Evolutionary conservation across 2,888 invertebrate genomes (phyloP).

Genomic region (Callimorpha dominula): DNA sequence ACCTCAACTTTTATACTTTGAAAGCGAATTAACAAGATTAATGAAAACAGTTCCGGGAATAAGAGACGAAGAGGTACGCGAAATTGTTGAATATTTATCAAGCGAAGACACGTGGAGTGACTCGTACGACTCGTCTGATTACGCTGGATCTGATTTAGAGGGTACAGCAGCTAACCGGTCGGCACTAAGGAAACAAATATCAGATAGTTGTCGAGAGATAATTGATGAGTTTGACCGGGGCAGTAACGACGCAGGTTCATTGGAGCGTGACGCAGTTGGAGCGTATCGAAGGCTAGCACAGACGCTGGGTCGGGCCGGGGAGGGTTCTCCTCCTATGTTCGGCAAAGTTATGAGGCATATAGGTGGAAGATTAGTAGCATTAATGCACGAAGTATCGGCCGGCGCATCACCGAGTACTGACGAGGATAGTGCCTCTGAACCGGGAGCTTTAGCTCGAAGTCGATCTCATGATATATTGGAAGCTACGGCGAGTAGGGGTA

Average conservation of each 20-base stretch:
- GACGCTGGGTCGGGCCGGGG: conserved; percentile 91
- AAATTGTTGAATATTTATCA: conserved; percentile 96
- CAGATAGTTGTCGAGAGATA: conserved; percentile 95
- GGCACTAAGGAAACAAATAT: conserved; percentile 93
- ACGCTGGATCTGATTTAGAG: conserved; percentile 95
- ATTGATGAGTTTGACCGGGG: conserved; percentile 94
- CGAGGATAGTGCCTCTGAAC: conserved; percentile 91
- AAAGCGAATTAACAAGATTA: conserved; percentile 94
- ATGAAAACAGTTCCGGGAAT: conserved; percentile 98
- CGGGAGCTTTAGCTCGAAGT: conserved; percentile 90
- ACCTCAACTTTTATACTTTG: conserved; percentile 95
- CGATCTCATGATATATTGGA: conserved; percentile 93
- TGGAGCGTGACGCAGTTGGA: conserved; percentile 92
- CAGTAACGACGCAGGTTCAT: conserved; percentile 85
- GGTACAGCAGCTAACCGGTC: conserved; percentile 89
- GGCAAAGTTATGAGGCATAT: conserved; percentile 98
- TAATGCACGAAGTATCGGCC: conserved; percentile 97
- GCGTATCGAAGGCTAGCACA: conserved; percentile 96
- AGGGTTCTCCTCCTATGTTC: conserved; percentile 93
- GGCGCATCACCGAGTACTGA: conserved; percentile 91
- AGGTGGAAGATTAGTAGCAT: conserved; percentile 93
- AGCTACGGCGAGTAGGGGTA: conserved; percentile 85
- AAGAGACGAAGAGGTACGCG: conserved; percentile 95
- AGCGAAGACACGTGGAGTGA: conserved; percentile 98
- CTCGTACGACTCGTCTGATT: conserved; percentile 96